Conservation (phyloP, 2,888 invertebrate species). For the Watsonalla cultraria region DNA sequence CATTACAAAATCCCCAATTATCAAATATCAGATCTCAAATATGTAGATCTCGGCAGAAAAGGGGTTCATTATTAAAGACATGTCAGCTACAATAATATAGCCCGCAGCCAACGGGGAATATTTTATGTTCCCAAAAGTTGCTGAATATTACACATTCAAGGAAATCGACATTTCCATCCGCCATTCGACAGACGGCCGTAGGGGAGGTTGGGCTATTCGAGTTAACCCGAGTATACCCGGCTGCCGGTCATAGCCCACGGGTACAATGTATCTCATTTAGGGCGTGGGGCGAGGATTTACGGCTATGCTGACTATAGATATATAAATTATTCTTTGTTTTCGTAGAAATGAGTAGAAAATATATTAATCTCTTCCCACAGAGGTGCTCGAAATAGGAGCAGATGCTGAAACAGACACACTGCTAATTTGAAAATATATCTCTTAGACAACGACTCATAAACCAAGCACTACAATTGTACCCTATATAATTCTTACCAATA, state of each 20-base stretch:
- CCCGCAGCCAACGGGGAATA: background rate
- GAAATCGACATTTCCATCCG: background rate
- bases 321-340: constrained; percentile 7
- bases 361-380: too few species aligned
- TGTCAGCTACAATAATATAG: too few species aligned
- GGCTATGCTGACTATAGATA: constrained; percentile 15
- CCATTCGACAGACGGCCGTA: background rate
- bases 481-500: too few species aligned
- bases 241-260: background rate
- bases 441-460: too few species aligned
- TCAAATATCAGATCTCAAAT: too few species aligned
- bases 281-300: background rate
- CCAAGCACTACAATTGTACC: too few species aligned
- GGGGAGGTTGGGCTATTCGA: background rate
- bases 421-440: too few species aligned
- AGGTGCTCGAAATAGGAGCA: too few species aligned
- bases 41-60: too few species aligned
- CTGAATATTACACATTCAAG: background rate
- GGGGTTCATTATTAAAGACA: too few species aligned
- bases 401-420: too few species aligned
- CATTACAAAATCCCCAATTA: too few species aligned
- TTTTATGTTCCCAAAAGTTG: background rate
- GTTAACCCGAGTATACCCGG: background rate
- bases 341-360: background rate
- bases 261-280: background rate